Conservation (phyloP, 2,888 invertebrate species). For the Minunthozetes semirufus region DNA sequence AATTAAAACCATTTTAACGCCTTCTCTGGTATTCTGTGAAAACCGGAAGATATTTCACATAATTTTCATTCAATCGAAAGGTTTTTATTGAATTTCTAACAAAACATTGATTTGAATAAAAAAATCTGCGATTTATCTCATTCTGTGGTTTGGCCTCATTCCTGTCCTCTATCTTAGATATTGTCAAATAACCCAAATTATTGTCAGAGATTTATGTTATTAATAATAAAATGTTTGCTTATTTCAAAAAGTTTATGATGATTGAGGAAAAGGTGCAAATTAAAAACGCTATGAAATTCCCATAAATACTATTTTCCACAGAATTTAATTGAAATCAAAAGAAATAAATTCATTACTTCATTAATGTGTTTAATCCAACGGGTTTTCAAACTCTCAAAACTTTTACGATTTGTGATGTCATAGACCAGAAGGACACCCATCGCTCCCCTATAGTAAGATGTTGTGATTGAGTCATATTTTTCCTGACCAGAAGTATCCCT, state of each 20-base stretch:
- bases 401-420: constrained; percentile 17
- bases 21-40: constrained; percentile 18
- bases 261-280: too few species aligned
- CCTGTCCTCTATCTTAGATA: too few species aligned
- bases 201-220: too few species aligned
- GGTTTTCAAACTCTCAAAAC: constrained; percentile 10
- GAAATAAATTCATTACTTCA: background rate
- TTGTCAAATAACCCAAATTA: too few species aligned
- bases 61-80: background rate
- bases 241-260: too few species aligned
- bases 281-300: background rate
- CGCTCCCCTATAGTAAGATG: constrained; percentile 29
- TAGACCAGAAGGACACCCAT: constrained; percentile 11
- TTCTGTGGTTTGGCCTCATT: too few species aligned
- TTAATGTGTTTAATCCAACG: constrained; percentile 24
- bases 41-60: background rate
- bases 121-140: too few species aligned
- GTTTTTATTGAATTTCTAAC: background rate
- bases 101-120: background rate
- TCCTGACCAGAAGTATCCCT: constrained; percentile 26
- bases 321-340: background rate
- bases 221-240: too few species aligned
- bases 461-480: constrained; percentile 25
- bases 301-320: background rate
- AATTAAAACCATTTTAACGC: constrained; percentile 10